Conservation (phyloP, 2,113 vertebrate species). For the Accipiter cooperii region DNA sequence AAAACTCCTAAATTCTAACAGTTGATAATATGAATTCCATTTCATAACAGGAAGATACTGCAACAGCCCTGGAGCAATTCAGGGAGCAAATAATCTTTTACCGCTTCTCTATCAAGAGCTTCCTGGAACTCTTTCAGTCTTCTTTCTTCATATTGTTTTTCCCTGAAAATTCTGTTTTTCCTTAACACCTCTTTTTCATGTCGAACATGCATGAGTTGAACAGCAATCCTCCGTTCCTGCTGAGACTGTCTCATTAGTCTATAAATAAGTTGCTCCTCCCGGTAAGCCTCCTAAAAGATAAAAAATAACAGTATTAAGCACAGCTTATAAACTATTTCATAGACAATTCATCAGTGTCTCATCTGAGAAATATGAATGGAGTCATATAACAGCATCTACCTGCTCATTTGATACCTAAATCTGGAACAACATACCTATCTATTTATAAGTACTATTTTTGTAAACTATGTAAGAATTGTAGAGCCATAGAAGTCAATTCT, state of each 20-base stretch:
- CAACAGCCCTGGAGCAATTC: neutral
- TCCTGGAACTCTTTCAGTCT: slow-evolving; percentile 83
- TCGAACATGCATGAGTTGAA: slow-evolving; percentile 86
- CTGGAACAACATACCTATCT: neutral
- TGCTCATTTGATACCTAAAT: neutral
- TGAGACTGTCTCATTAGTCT: slow-evolving; percentile 86
- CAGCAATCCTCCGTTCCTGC: slow-evolving; percentile 82
- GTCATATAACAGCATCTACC: neutral
- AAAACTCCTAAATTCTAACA: neutral
- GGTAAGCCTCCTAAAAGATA: slow-evolving; percentile 73
- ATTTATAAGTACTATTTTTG: neutral
- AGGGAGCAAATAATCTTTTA: slow-evolving; percentile 55
- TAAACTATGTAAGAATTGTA: neutral
- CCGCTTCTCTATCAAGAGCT: slow-evolving; percentile 85
- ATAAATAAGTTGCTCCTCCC: slow-evolving; percentile 84
- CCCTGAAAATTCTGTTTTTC: slow-evolving; percentile 86
- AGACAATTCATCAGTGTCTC: neutral
- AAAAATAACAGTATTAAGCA: neutral
- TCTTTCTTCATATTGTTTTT: slow-evolving; percentile 85
- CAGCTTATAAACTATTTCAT: neutral
- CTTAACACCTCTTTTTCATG: slow-evolving; percentile 86
- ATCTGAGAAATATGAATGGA: neutral
- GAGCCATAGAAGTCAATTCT: neutral
- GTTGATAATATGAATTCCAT: neutral
- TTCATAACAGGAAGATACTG: neutral